Evolutionary conservation across 2,113 vertebrate species (phyloP).

Genomic region (Panthera leo): DNA sequence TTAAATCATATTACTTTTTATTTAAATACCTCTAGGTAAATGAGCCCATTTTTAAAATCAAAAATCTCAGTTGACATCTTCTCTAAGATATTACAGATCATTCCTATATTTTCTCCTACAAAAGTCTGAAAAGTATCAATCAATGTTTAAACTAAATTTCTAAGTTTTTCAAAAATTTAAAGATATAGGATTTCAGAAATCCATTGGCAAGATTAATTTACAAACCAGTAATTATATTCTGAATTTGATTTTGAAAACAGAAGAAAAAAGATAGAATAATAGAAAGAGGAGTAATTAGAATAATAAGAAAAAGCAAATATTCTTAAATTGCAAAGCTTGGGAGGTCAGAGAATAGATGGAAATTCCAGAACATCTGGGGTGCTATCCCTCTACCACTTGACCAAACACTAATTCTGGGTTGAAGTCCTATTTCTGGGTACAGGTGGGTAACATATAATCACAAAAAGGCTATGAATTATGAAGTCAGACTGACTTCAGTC

Average conservation of each 20-base stretch:
- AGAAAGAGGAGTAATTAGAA: neutral
- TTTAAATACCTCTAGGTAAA: neutral
- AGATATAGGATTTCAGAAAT: neutral
- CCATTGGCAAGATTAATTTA: neutral
- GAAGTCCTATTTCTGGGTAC: neutral
- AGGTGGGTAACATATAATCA: neutral
- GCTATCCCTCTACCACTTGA: neutral
- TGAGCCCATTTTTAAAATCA: neutral
- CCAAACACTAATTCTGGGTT: neutral
- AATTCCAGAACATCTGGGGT: neutral
- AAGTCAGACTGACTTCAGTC: neutral
- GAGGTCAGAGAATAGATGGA: neutral
- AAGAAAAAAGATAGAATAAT: neutral
- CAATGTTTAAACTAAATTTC: neutral
- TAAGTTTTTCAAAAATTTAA: neutral
- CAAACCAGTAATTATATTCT: neutral
- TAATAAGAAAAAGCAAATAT: neutral
- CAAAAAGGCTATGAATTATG: neutral
- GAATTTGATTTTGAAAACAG: neutral
- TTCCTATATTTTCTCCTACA: neutral
- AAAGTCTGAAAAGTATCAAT: neutral
- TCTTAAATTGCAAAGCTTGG: neutral
- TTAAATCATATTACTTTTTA: neutral
- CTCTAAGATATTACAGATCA: neutral
- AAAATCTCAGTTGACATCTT: neutral